These are phyloP conservation scores for Haliclona indistincta DNA, from an alignment of 37 sponge, comb jelly and placozoan species.

Conservation along the genomic window DNA sequence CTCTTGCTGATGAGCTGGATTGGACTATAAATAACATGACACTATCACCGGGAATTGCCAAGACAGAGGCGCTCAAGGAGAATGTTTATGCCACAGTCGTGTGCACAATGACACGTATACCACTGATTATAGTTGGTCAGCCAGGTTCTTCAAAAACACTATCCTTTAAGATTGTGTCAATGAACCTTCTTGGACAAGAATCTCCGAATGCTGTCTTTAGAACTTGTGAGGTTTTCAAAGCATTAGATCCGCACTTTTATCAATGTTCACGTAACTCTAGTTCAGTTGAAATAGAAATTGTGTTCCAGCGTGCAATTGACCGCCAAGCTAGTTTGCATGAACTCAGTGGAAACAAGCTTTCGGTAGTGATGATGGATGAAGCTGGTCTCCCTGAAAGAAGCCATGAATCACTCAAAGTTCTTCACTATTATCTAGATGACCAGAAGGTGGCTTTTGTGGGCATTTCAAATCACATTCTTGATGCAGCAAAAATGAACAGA, in stretches of 20 bases:
- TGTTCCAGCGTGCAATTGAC: constrained; percentile 63
- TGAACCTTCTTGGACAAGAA: constrained; percentile 34
- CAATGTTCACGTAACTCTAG: constrained; percentile 75
- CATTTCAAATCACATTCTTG: too few species aligned
- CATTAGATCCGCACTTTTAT: constrained; percentile 73
- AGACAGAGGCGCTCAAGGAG: constrained; percentile 75
- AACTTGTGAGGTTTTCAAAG: constrained; percentile 23
- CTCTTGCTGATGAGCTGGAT: constrained; percentile 29
- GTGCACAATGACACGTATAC: constrained; percentile 49
- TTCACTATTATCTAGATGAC: constrained; percentile 73
- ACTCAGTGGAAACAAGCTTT: constrained; percentile 5
- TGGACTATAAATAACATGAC: constrained; percentile 17
- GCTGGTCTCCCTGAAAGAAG: constrained; percentile 76
- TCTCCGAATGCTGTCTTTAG: constrained; percentile 16
- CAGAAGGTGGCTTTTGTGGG: too few species aligned
- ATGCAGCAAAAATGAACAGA: constrained; percentile 91
- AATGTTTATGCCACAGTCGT: constrained; percentile 68
- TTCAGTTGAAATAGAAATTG: constrained; percentile 67
- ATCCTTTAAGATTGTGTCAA: constrained; percentile 55
- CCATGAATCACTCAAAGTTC: constrained; percentile 74
- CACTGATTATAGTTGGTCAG: constrained; percentile 77
- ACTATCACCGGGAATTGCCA: constrained; percentile 59
- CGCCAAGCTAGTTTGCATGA: constrained; percentile 34
- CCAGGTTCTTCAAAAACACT: constrained; percentile 82
- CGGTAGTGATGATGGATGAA: constrained; percentile 78